These are phyloP conservation scores for Benthosema pterotum DNA, from an alignment of 2,797 vertebrate species.

Conservation along the genomic window DNA sequence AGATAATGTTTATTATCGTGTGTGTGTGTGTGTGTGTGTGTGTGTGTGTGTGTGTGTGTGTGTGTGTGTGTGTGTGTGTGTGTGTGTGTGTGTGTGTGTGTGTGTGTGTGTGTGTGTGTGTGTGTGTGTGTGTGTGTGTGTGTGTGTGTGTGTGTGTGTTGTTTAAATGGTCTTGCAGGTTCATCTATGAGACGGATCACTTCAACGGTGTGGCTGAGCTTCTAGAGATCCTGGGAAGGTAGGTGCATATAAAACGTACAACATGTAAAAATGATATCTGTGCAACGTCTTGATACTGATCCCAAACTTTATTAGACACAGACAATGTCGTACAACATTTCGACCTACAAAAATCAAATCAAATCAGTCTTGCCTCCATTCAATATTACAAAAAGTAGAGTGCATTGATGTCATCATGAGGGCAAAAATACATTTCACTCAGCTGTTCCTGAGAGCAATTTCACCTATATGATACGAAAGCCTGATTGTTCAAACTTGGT, in stretches of 20 bases:
- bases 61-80: conserved; percentile 2
- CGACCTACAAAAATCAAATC: too few species aligned
- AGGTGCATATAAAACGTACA: conserved; percentile 35
- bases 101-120: neutral
- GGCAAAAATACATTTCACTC: too few species aligned
- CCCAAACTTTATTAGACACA: too few species aligned
- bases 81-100: neutral
- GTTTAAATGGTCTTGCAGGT: conserved; percentile 77
- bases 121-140: neutral
- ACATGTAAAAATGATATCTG: too few species aligned
- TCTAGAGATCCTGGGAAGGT: conserved; percentile 98
- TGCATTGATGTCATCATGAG: too few species aligned
- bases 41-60: neutral
- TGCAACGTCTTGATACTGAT: too few species aligned
- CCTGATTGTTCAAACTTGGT: too few species aligned
- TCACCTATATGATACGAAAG: too few species aligned
- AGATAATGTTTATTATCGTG: neutral
- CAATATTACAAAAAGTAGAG: too few species aligned
- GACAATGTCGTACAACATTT: too few species aligned
- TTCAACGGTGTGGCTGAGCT: conserved; percentile 98
- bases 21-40: neutral
- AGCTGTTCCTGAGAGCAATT: too few species aligned
- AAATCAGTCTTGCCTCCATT: too few species aligned
- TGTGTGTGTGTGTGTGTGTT: conserved; percentile 15
- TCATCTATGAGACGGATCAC: conserved; percentile 98